These are phyloP conservation scores for Pterois miles DNA, from an alignment of 2,797 vertebrate species.

Conservation along the genomic window DNA sequence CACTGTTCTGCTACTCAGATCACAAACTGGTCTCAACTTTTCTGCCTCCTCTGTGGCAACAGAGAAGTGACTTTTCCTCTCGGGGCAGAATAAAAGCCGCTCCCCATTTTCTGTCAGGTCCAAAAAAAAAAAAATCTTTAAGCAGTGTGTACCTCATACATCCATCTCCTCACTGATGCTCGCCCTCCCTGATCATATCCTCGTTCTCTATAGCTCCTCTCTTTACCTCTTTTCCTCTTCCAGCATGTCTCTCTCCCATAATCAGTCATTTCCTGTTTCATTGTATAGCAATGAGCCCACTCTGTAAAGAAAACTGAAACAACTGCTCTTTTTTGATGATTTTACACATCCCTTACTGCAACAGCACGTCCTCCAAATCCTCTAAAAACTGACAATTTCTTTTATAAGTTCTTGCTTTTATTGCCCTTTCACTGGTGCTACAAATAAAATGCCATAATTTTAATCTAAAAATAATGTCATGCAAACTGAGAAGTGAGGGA, in stretches of 20 bases:
- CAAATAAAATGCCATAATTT: neutral
- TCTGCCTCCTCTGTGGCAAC: neutral
- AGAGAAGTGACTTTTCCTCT: neutral
- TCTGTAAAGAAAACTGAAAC: conserved; percentile 1
- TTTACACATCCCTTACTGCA: neutral
- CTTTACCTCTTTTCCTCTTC: conserved; percentile 41
- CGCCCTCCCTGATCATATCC: conserved; percentile 27
- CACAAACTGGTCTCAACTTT: neutral
- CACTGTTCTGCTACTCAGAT: neutral
- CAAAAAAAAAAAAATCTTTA: too few relatives aligned
- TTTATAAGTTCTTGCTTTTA: neutral
- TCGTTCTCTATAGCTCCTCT: conserved; percentile 23
- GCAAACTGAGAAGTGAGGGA: neutral
- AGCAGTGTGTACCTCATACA: neutral
- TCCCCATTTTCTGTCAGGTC: too few relatives aligned
- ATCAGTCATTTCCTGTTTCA: conserved; percentile 66
- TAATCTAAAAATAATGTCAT: neutral
- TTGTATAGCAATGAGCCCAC: conserved; percentile 30
- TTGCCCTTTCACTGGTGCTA: neutral
- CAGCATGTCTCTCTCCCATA: conserved; percentile 26
- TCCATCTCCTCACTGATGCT: neutral
- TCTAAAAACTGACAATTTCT: neutral
- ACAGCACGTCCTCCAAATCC: neutral
- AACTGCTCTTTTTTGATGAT: neutral
- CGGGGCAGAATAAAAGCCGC: neutral